These are phyloP conservation scores for Masnerella sp. DNA, from an alignment of 2,888 invertebrate species.

Conservation along the genomic window DNA sequence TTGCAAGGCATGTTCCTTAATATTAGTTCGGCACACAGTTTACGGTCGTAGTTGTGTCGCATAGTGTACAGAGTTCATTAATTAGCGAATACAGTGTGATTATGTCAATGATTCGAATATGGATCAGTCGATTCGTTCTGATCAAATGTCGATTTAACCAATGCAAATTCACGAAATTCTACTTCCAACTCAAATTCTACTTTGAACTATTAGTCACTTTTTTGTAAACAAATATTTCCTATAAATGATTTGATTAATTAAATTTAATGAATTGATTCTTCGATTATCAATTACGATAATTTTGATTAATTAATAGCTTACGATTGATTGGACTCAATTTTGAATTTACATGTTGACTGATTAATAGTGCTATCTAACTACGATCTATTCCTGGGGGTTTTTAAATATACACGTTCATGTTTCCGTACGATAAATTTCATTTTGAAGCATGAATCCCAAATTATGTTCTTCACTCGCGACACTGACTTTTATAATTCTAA, in stretches of 20 bases:
- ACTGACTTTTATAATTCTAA: conserved; percentile 23
- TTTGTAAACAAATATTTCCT: too few species aligned
- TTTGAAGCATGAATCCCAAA: conserved; percentile 18
- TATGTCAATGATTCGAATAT: conserved; percentile 18
- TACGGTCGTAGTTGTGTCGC: conserved; percentile 40
- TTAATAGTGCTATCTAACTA: conserved; percentile 10
- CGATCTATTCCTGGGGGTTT: conserved; percentile 1
- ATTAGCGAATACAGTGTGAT: conserved; percentile 37
- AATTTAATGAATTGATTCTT: too few species aligned
- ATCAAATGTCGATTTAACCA: conserved; percentile 10
- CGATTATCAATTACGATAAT: too few species aligned
- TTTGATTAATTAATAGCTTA: too few species aligned
- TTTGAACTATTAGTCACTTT: too few species aligned
- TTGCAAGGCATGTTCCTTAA: conserved; percentile 57
- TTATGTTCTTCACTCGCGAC: conserved; percentile 11
- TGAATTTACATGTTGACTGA: conserved; percentile 10
- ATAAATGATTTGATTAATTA: too few species aligned
- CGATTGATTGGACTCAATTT: too few species aligned
- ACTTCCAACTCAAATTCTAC: background rate
- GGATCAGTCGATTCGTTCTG: conserved; percentile 12
- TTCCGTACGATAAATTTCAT: conserved; percentile 11
- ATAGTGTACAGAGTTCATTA: conserved; percentile 41
- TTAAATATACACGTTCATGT: conserved; percentile 9
- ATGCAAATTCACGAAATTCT: background rate
- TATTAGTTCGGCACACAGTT: conserved; percentile 50